Evolutionary conservation across 2,888 invertebrate species (phyloP), one percentile per base, ranked within the genome.

Genomic region (Tanytarsus gracilentus): DNA sequence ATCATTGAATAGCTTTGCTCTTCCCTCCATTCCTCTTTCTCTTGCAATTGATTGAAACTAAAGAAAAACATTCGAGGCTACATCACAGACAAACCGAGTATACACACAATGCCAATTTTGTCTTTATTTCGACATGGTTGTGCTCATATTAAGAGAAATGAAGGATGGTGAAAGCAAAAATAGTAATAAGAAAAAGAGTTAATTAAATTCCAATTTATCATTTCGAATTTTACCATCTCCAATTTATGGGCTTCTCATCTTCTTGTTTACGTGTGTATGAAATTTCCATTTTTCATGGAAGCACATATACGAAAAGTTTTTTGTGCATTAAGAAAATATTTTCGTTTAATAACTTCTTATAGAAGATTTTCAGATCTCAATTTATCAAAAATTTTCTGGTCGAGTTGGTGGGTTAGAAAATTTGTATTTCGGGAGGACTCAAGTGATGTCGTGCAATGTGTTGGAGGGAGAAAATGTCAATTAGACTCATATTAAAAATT

Each of bases 191-290:
- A 25, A 44, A 40, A 48, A 48, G 58, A 48, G 58, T 58, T 58
- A 48, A 58, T 48, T 58, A 58, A 58, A 58, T 48, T 58, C 40
- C 48, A 40, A 58, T 58, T 27, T 48, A 58, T 58, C 58, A 48
- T 58, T 58, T 58, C 30, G 44, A 26, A 56, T 33, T 36, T 23
- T 53, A 14, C 21, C n/a, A 36, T 14, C 36, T 36, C 16, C 16
- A 16, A 33, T 36, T n/a, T n/a, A n/a, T n/a, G n/a, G n/a, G n/a
- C n/a, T n/a, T n/a, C n/a, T n/a, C n/a, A n/a, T n/a, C n/a, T n/a
- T n/a, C n/a, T n/a, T n/a, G n/a, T n/a, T n/a, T n/a, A n/a, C n/a
- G n/a, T n/a, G n/a, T n/a, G n/a, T n/a, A 29, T 7, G 5, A 29
- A 11, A 11, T n/a, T 33, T 33, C 9, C 9, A 5, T 4, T 5